phyloP scores from a whole-genome alignment of 2,888 invertebrate species.

The Oxycera nigricornis region DNA sequence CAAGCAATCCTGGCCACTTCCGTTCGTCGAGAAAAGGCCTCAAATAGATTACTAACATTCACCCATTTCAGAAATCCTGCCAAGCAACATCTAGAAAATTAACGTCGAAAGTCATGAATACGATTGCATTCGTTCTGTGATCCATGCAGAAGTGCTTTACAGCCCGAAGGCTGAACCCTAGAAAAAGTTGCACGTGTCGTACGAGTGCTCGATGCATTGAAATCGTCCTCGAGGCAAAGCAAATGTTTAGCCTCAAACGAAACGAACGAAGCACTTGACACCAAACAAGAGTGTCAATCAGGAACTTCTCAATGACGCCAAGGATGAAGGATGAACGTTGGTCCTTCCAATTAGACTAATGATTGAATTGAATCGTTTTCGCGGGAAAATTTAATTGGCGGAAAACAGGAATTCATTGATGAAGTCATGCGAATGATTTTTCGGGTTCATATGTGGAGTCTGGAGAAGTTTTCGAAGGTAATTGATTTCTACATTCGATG shows the following conservation, averaged over 20 bases:
- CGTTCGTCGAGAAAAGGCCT: not conserved
- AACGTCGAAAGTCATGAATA: slow-evolving; percentile 4
- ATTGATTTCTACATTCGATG: too few species aligned
- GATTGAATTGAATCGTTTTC: slow-evolving; percentile 6
- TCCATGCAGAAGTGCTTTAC: slow-evolving; percentile 8
- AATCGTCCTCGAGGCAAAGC: not conserved
- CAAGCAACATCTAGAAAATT: not conserved
- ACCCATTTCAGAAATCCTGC: not conserved
- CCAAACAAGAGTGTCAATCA: slow-evolving; percentile 38
- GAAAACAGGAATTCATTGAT: not conserved
- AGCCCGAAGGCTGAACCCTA: not conserved
- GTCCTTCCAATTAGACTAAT: slow-evolving; percentile 25
- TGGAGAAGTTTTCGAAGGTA: too few species aligned
- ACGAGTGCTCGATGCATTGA: not conserved
- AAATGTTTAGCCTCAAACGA: slow-evolving; percentile 27
- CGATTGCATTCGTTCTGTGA: slow-evolving; percentile 15
- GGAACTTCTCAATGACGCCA: not conserved
- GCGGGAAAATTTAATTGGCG: slow-evolving; percentile 9
- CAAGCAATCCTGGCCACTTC: not conserved
- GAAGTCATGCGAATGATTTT: not conserved
- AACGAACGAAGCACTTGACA: slow-evolving; percentile 24
- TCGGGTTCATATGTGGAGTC: too few species aligned
- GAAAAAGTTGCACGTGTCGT: slow-evolving; percentile 28
- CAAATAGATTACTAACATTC: not conserved
- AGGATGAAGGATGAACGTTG: not conserved